Evolutionary conservation across 2,113 vertebrate genomes (phyloP).

Genomic region (Larimichthys polyactis): DNA sequence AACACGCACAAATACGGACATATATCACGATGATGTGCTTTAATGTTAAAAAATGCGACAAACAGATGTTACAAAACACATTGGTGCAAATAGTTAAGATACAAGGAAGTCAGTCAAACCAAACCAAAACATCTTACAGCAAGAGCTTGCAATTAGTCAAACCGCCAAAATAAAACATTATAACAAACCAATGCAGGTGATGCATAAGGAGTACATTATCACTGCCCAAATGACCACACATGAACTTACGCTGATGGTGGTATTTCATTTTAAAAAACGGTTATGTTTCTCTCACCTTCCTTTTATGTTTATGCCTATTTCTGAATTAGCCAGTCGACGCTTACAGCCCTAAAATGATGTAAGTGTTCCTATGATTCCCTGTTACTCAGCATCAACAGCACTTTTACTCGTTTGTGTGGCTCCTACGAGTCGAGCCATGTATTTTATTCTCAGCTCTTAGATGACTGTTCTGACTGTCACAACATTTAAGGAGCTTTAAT

Average conservation of each 20-base stretch:
- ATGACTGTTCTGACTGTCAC: constrained; percentile 15
- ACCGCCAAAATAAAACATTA: not conserved
- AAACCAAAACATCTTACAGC: not conserved
- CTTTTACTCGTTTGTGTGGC: constrained; percentile 17
- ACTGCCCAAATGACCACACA: not conserved
- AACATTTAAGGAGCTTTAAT: not conserved
- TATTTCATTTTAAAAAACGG: not conserved
- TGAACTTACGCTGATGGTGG: no score
- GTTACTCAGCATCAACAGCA: not conserved
- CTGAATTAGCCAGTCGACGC: not conserved
- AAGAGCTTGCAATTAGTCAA: not conserved
- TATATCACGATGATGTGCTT: not conserved
- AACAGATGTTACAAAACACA: not conserved
- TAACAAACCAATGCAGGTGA: not conserved
- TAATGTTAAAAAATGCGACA: not conserved
- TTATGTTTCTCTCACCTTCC: not conserved
- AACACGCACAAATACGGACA: not conserved
- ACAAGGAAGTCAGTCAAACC: not conserved
- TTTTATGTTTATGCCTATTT: not conserved
- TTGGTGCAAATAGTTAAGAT: not conserved
- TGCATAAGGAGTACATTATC: not conserved
- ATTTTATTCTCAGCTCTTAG: not conserved
- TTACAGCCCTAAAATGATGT: not conserved
- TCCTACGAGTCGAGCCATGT: not conserved
- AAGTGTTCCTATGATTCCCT: not conserved